phyloP scores from a whole-genome alignment of 2,797 vertebrate species.

The Sarcoramphus papa region DNA sequence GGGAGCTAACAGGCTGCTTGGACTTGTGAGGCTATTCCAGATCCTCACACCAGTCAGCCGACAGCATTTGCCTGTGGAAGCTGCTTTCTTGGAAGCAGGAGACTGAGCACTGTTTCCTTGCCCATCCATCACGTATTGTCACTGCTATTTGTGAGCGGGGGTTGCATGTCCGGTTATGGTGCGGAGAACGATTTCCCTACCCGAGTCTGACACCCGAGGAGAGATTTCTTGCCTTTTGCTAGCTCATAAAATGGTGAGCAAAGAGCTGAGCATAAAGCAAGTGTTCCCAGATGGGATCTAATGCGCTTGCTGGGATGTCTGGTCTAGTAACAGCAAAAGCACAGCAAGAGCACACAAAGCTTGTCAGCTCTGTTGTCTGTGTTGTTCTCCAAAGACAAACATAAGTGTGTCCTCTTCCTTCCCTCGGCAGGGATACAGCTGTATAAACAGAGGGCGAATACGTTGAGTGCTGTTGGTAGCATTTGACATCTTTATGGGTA shows the following conservation, averaged over 20 bases:
- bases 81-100: background rate
- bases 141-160: background rate
- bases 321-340: background rate
- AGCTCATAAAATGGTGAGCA: background rate
- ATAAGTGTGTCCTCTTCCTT: background rate
- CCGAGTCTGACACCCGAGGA: background rate
- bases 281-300: background rate
- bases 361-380: background rate
- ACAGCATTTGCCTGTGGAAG: background rate
- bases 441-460: background rate
- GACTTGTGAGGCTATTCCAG: background rate
- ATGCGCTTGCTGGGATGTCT: background rate
- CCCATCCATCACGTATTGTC: fast-evolving
- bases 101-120: background rate
- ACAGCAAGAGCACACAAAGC: background rate
- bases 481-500: background rate
- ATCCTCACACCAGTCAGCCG: background rate
- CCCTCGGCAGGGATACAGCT: background rate
- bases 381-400: background rate
- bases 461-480: background rate
- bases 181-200: background rate
- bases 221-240: background rate
- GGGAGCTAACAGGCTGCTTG: background rate
- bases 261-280: background rate
- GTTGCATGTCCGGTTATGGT: background rate